These are phyloP conservation scores for Manacus vitellinus DNA, from an alignment of 2,113 vertebrate genomes.

Conservation along the genomic window DNA sequence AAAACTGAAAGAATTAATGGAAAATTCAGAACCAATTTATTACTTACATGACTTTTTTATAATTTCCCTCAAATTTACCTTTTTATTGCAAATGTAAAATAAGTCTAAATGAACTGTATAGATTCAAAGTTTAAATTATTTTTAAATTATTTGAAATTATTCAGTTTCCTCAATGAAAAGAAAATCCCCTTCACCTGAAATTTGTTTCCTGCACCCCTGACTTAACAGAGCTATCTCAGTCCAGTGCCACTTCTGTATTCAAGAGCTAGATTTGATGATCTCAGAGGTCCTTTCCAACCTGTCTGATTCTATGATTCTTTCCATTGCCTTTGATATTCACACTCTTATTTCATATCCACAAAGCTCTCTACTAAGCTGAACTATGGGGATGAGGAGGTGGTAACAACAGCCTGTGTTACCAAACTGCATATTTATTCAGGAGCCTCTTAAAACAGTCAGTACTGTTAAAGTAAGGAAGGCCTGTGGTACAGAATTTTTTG, in stretches of 20 bases:
- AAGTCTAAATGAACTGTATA: neutral
- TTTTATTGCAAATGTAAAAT: neutral
- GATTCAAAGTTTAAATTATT: neutral
- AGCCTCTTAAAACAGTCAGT: neutral
- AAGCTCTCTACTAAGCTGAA: neutral
- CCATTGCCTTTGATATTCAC: accelerated
- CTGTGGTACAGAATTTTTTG: neutral
- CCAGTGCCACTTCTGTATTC: neutral
- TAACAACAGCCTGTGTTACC: neutral
- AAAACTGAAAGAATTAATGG: neutral
- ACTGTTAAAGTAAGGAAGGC: neutral
- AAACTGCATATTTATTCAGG: neutral
- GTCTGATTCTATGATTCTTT: neutral
- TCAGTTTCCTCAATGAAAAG: neutral
- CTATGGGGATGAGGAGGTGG: neutral
- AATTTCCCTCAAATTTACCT: neutral
- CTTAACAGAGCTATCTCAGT: neutral
- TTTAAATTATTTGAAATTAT: neutral
- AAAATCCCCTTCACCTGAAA: neutral
- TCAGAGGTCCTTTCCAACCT: no score
- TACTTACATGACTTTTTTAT: neutral
- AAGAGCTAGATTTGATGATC: no score
- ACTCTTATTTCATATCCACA: neutral
- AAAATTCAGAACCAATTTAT: neutral
- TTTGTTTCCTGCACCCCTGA: neutral